Evolutionary conservation across 2,888 invertebrate genomes (phyloP).

Genomic region (Thumatha senex): DNA sequence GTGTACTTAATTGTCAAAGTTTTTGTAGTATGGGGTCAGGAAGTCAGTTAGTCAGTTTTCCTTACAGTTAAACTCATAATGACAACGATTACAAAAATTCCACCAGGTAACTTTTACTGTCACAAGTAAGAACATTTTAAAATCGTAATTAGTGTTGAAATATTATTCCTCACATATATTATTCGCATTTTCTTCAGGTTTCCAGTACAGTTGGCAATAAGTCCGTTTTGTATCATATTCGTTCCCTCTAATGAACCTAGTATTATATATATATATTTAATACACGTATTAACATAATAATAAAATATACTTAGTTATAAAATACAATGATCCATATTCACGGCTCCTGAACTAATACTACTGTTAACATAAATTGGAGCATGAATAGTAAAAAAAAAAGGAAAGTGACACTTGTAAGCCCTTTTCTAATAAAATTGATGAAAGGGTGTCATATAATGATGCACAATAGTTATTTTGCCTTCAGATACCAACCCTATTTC

Average conservation of each 20-base stretch:
- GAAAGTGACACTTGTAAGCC: conserved; percentile 80
- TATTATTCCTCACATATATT: no score
- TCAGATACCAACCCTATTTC: conserved; percentile 64
- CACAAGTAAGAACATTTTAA: no score
- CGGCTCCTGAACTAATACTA: conserved; percentile 19
- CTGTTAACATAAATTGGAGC: conserved; percentile 33
- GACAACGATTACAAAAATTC: no score
- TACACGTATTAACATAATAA: neutral
- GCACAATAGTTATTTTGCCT: conserved; percentile 79
- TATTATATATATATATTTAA: neutral
- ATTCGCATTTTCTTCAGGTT: no score
- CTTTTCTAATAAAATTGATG: conserved; percentile 78
- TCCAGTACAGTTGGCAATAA: no score
- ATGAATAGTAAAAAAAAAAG: conserved; percentile 35
- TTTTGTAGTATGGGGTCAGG: no score
- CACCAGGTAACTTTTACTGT: no score
- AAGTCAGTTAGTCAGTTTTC: no score
- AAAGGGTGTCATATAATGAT: conserved; percentile 75
- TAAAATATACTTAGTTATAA: neutral
- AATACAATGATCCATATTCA: conserved; percentile 1
- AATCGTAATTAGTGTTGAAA: no score
- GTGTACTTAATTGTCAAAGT: neutral
- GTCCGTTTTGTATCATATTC: no score
- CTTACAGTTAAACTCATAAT: no score
- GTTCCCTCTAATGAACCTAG: neutral